These are phyloP conservation scores for Sylvia borin DNA, from an alignment of 2,797 vertebrate genomes.

Conservation along the genomic window DNA sequence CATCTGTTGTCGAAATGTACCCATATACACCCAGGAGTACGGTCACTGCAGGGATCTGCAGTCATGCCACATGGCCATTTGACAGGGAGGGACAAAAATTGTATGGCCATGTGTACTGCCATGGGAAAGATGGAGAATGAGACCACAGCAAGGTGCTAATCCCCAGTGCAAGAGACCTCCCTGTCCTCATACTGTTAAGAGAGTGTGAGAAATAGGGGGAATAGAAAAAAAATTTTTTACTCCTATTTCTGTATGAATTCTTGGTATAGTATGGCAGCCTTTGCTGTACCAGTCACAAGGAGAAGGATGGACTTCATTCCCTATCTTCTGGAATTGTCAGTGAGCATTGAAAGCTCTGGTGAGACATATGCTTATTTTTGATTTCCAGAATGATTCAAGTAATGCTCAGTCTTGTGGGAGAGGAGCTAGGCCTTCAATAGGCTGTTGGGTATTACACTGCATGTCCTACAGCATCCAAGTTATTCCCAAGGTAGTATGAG, in stretches of 20 bases:
- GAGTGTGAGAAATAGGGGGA: not conserved
- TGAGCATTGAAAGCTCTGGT: not conserved
- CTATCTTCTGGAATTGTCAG: not conserved
- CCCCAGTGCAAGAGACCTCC: not conserved
- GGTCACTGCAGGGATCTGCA: not conserved
- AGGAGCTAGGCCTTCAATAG: not conserved
- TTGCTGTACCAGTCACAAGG: not conserved
- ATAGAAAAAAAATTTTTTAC: not conserved
- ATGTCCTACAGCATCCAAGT: not conserved
- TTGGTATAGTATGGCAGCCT: not conserved
- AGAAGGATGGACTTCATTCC: not conserved
- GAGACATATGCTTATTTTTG: not conserved
- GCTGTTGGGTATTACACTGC: not conserved
- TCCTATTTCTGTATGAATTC: not conserved
- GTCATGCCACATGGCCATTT: not conserved
- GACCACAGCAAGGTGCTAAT: not conserved
- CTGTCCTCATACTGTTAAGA: not conserved
- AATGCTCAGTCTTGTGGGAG: not conserved
- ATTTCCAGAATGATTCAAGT: not conserved
- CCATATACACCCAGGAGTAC: not conserved
- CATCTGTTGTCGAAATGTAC: not conserved
- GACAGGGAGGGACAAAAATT: not conserved
- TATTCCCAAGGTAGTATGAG: not conserved
- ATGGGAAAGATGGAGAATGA: not conserved
- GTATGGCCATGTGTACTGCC: not conserved